Evolutionary conservation across 2,113 vertebrate species (phyloP), one percentile per base, ranked within the genome.

Genomic region (Notothenia coriiceps): DNA sequence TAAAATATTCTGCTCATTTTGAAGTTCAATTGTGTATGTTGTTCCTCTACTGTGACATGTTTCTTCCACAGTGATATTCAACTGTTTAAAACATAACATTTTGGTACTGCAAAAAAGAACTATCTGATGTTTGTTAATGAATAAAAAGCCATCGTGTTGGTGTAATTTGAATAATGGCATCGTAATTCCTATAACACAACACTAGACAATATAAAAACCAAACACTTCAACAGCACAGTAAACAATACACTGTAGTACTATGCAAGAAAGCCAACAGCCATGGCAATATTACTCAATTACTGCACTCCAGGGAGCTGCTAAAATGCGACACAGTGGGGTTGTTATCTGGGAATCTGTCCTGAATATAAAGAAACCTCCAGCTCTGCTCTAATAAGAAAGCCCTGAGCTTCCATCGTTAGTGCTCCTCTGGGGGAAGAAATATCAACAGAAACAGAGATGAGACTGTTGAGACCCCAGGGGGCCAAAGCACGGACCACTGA

Each of bases 161-260:
- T 46, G 55, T 69, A 9, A 6, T 85, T 64, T 69, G 18, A 68
- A 68, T 72, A 77, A 75, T 50, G 11, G 55, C 13, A 71, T 64
- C 46, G 43, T 43, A 64, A 54, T 60, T 51, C 52, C 22, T 49
- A 47, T 22, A 63, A 66, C 17, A 29, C n/a, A 79, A 46, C 44
- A 14, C 44, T 62, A 33, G 46, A 62, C 25, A 14, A 60, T 44
- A 61, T 44, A 12, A 77, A 40, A 69, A 25, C 15, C 14, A 68
- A 51, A 71, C 46, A 70, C 55, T 20, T 79, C 8, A 40, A 40
- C 52, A 52, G 5, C 25, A 8, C 65, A 20, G 10, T 52, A 20
- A 22, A 54, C 14, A 20, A 54, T 20, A 54, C 33, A 66, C 10
- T 35, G 57, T 44, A 65, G 44, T 49, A 6, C 10, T 4, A 13